Conservation (phyloP, 2,113 vertebrate species). For the Microcebus tavaratra region DNA sequence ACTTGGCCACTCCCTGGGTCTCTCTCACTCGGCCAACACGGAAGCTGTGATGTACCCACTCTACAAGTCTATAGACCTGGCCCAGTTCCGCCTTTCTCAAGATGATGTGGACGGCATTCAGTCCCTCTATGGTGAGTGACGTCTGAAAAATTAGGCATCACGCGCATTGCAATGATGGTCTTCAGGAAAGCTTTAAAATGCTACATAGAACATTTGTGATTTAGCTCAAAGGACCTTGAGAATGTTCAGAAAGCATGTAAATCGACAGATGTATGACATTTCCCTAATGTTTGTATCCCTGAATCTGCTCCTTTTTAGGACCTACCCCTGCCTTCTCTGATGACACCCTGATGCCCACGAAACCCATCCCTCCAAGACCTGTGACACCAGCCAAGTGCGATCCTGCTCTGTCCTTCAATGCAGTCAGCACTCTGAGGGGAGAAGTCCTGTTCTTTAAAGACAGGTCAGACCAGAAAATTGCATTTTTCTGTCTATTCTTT, state of each 20-base stretch:
- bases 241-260: not conserved
- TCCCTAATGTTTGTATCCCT: not conserved
- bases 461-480: conserved; percentile 74
- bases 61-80: conserved; percentile 76
- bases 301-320: conserved; percentile 63
- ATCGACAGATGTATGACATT: not conserved
- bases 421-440: conserved; percentile 86
- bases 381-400: conserved; percentile 82
- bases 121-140: conserved; percentile 86
- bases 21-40: conserved; percentile 84
- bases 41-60: conserved; percentile 87
- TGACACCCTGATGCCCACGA: not conserved
- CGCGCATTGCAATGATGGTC: conserved; percentile 72
- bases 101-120: conserved; percentile 89
- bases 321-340: not conserved
- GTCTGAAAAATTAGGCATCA: not conserved
- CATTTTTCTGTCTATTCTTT: not conserved
- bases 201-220: not conserved
- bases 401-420: conserved; percentile 86
- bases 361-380: conserved; percentile 40
- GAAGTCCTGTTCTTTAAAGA: conserved; percentile 91
- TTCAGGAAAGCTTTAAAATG: not conserved
- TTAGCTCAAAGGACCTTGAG: not conserved
- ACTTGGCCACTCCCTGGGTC: conserved; percentile 90
- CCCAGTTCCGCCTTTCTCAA: conserved; percentile 80